phyloP scores from a whole-genome alignment of 2,888 invertebrate species.

The Drosophila merina region DNA sequence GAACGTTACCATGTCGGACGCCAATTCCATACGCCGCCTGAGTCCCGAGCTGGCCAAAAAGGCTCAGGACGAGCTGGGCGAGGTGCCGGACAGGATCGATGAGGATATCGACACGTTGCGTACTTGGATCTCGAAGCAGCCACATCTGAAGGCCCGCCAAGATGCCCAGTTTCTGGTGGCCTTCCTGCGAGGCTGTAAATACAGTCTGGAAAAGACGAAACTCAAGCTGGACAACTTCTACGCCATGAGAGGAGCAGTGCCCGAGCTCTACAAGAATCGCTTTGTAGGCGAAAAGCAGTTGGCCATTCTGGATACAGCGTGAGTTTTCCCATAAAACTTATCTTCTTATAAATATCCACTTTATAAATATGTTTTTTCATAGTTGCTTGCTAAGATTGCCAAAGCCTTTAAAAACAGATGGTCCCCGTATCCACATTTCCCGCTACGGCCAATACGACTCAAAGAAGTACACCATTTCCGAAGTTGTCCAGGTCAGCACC shows the following conservation, averaged over 20 bases:
- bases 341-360: not conserved
- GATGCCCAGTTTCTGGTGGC: conserved; percentile 85
- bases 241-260: conserved; percentile 85
- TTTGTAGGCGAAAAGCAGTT: conserved; percentile 78
- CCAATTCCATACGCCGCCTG: conserved; percentile 74
- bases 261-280: conserved; percentile 86
- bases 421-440: conserved; percentile 85
- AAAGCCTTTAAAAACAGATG: conserved; percentile 82
- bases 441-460: conserved; percentile 85
- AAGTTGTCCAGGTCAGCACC: conserved; percentile 86
- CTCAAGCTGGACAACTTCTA: conserved; percentile 86
- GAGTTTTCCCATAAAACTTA: conserved; percentile 18
- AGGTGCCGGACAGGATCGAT: conserved; percentile 83
- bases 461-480: conserved; percentile 84
- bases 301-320: conserved; percentile 81
- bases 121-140: conserved; percentile 85
- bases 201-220: conserved; percentile 86
- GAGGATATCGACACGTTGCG: conserved; percentile 83
- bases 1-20: conserved; percentile 51
- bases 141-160: conserved; percentile 83
- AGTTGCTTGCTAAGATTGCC: conserved; percentile 81
- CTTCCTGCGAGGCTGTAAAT: conserved; percentile 86
- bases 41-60: conserved; percentile 74
- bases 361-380: not conserved
- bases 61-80: conserved; percentile 85